Evolutionary conservation across 2,797 vertebrate genomes (phyloP), one percentile per base, ranked within the genome.

Genomic region (Aotus griseimembra): DNA sequence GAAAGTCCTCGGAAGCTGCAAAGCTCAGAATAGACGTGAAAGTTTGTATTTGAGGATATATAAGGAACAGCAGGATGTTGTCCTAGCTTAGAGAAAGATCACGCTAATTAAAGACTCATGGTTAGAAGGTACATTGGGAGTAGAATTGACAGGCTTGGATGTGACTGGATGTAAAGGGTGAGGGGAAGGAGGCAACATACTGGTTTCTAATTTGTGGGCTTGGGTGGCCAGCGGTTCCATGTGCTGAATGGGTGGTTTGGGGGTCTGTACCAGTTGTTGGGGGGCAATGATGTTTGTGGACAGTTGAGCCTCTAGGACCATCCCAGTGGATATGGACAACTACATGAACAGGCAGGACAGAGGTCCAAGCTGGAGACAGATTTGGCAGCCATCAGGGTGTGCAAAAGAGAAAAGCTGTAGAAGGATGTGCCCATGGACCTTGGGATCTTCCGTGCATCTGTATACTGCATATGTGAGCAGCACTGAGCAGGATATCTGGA

Each of bases 51-150:
- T 81, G 77, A 72, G 52, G 83, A 79, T 83, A 83, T 33, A 4
- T 30, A 76, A 50, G 77, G 36, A 90, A 20, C 19, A 67, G 15
- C 48, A 39, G 41, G 61, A 57, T 33, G 67, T 1, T 48, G 57
- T 67, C 46, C 44, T 94, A 30, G 85, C 52, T 96, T 80, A 64
- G 81, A 80, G 61, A 90, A 92, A 52, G 22, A 39, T 67, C 39
- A 14, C 26, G 52, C 24, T 39, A 55, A 48, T 36, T 41, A 30
- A 58, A 79, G 76, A 48, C 17, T 79, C n/a, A 19, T 55, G 79
- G 33, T 61, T 73, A 64, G n/a, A 36, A 64, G 52, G 64, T 1
- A 50, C 41, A 58, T 0, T 24, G 13, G 4, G 6, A 33, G 19
- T 26, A 88, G 44, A 92, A 73, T 2, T 26, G 39, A 82, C 30